Evolutionary conservation across 2,113 vertebrate species (phyloP), one percentile per base, ranked within the genome.

Genomic region (Isichthys henryi): DNA sequence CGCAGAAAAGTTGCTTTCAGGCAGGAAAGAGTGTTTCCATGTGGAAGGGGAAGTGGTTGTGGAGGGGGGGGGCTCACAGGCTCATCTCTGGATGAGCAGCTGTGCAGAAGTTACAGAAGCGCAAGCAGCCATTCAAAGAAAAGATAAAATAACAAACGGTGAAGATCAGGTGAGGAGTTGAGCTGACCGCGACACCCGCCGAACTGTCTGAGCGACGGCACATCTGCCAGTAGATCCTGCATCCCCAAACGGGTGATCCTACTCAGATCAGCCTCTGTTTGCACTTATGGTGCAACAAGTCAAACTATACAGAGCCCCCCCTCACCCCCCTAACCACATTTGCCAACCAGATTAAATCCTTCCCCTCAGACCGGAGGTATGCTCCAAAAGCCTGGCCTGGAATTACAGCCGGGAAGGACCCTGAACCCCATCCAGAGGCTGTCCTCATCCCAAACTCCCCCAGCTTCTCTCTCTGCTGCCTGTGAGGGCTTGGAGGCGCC

Each of bases 271-370:
- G 82, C 82, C 80, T 21, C 19, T 19, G 39, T 83, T 83, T 83
- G 80, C 80, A 45, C 80, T 83, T 46, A 17, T 83, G 17, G 80
- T 83, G 39, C 43, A 83, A 83, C 39, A 66, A 83, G 80, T 83
- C 80, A 83, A 83, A 83, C 80, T 83, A 9, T 83, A 83, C 43
- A 5, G 35, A 5, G 2, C 35, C 80, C 82, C 77, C 19, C 17
- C 9, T 21, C 17, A 21, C 43, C 43, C 17, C 7, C 92, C 90
- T n/a, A 91, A 90, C 91, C 83, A 5, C 48, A 88, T 90, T 89
- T 89, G 89, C 91, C 89, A 91, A 93, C 93, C 92, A 93, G 92
- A 94, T 93, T 88, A 52, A 90, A 92, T 93, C 92, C 90, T 93
- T 92, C 91, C 87, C 88, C 89, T 90, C 86, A 88, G 88, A 21